Conservation (phyloP, 2,797 vertebrate species). For the Tenualosa thibaudeaui region DNA sequence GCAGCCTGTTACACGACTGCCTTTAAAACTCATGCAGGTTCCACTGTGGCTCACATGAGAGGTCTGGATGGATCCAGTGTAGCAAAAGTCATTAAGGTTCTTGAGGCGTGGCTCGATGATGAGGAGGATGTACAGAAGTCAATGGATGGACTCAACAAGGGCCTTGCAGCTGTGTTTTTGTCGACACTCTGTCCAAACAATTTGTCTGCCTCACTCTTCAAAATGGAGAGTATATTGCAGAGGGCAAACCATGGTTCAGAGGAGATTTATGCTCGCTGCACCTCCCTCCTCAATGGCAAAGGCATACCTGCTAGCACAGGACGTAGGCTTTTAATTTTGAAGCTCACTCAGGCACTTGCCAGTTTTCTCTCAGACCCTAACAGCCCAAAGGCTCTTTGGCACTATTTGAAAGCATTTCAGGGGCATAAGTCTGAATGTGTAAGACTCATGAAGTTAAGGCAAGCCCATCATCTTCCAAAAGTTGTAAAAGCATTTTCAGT, state of each 20-base stretch:
- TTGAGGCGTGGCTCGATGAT: slow-evolving; percentile 82
- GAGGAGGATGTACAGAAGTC: slow-evolving; percentile 61
- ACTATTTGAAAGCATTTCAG: slow-evolving; percentile 82
- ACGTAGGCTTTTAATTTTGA: slow-evolving; percentile 65
- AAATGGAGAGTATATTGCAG: slow-evolving; percentile 82
- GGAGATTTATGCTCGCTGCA: slow-evolving; percentile 78
- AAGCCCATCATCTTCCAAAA: slow-evolving; percentile 75
- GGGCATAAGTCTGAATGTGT: slow-evolving; percentile 62
- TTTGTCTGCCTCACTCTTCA: slow-evolving; percentile 74
- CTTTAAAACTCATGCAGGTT: slow-evolving; percentile 79
- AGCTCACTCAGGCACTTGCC: slow-evolving; percentile 82
- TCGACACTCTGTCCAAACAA: slow-evolving; percentile 82
- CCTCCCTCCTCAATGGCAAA: slow-evolving; percentile 70
- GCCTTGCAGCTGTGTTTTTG: slow-evolving; percentile 82
- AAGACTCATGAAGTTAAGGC: slow-evolving; percentile 72
- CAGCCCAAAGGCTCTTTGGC: slow-evolving; percentile 61
- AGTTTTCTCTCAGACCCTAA: slow-evolving; percentile 71
- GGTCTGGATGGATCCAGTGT: slow-evolving; percentile 58
- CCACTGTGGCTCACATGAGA: slow-evolving; percentile 72
- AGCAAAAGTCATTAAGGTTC: slow-evolving; percentile 64
- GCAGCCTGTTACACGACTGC: slow-evolving; percentile 81
- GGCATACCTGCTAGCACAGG: slow-evolving; percentile 37
- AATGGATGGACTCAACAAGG: slow-evolving; percentile 71
- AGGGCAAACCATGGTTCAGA: slow-evolving; percentile 61
- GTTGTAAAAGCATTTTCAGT: slow-evolving; percentile 72